A percentile compares a stretch with the other conserved stretches of the same genome.
These are phyloP conservation scores for Marmota flaviventris DNA, from an alignment of 2,113 vertebrate genomes.

Conservation along the genomic window DNA sequence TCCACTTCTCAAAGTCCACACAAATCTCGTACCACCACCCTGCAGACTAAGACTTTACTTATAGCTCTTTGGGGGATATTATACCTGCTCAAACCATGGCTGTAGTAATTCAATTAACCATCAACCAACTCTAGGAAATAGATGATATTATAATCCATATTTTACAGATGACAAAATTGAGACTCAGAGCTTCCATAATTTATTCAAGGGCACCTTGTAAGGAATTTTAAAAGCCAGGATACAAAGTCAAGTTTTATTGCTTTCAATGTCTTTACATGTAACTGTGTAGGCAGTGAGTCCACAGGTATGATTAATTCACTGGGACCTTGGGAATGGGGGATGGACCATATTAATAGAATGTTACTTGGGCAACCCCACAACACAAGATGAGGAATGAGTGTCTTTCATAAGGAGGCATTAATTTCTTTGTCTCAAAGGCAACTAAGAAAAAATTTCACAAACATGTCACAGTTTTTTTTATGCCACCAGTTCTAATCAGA, in stretches of 20 bases:
- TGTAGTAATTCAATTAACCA: neutral
- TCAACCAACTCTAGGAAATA: neutral
- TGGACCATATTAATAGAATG: neutral
- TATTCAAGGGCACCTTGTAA: neutral
- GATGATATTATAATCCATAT: neutral
- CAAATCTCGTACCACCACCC: neutral
- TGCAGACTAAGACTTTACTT: neutral
- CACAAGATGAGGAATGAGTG: neutral
- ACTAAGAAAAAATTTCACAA: neutral
- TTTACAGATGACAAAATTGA: slow-evolving; percentile 28
- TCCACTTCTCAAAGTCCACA: neutral
- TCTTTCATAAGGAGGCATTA: neutral
- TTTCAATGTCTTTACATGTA: slow-evolving; percentile 7
- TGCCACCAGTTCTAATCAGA: neutral
- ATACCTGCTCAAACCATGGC: neutral
- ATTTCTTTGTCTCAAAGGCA: neutral
- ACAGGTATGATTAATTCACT: neutral
- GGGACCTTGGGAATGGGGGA: neutral
- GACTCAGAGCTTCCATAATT: neutral
- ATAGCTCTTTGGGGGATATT: neutral
- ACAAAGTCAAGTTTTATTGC: slow-evolving; percentile 8
- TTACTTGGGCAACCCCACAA: neutral
- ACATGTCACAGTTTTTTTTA: neutral
- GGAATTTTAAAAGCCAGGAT: neutral
- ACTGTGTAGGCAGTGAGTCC: neutral